phyloP scores from a whole-genome alignment of 2,888 invertebrate species.

The Stenurella melanura region DNA sequence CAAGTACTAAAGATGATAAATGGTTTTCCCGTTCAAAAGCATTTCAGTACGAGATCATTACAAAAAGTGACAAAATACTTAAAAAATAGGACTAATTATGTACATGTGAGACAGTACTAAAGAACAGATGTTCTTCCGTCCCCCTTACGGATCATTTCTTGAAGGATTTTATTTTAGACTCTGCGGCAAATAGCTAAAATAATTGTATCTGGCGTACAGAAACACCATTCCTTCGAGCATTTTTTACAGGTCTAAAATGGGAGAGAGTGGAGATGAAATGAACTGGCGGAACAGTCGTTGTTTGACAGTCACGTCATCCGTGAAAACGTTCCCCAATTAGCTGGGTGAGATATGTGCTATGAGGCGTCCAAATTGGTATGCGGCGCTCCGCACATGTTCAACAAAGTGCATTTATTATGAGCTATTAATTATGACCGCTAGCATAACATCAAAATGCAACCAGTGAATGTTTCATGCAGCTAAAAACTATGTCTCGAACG shows the following conservation, averaged over 20 bases:
- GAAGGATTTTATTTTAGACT: slow-evolving; percentile 64
- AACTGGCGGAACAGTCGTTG: slow-evolving; percentile 66
- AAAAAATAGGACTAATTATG: slow-evolving; percentile 63
- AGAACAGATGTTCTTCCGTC: slow-evolving; percentile 63
- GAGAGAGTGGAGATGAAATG: slow-evolving; percentile 63
- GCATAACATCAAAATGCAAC: slow-evolving; percentile 62
- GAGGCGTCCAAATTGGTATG: slow-evolving; percentile 64
- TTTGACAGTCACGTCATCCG: slow-evolving; percentile 71
- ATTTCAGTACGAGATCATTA: slow-evolving; percentile 49
- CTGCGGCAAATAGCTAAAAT: slow-evolving; percentile 66
- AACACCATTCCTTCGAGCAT: slow-evolving; percentile 57
- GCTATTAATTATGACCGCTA: slow-evolving; percentile 64
- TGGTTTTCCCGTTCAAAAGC: slow-evolving; percentile 49
- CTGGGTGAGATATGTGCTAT: slow-evolving; percentile 69
- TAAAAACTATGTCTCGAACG: slow-evolving; percentile 70
- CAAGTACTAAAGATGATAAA: slow-evolving; percentile 44
- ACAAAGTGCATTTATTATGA: slow-evolving; percentile 65
- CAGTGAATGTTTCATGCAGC: slow-evolving; percentile 70
- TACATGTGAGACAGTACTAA: slow-evolving; percentile 59
- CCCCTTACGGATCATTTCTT: slow-evolving; percentile 58
- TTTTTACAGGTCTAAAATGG: slow-evolving; percentile 61
- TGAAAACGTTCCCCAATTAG: slow-evolving; percentile 72
- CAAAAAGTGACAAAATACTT: slow-evolving; percentile 61
- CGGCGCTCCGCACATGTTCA: slow-evolving; percentile 56
- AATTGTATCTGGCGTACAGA: slow-evolving; percentile 64